Base-by-base conservation (phyloP, 2,888 invertebrate genomes). In the Drosophila paranaensis region DNA sequence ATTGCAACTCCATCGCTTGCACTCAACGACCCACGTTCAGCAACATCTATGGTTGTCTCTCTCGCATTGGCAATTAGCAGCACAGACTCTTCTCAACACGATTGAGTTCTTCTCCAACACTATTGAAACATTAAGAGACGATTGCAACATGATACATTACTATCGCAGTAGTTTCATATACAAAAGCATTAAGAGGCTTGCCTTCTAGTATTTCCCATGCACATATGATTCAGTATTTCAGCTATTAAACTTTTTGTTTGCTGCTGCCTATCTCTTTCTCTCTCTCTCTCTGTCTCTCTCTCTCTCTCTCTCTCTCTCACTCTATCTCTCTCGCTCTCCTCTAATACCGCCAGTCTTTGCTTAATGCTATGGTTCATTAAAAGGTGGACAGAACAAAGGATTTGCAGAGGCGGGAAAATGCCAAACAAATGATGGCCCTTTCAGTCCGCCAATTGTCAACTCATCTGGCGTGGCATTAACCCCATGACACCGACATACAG, bases 391-490 rank as follows among this genome's bases (percentile, higher is more conserved):
- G 51, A 67, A 68, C 42, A 65, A 61, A 61, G 27, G 51, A 40
- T 66, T 66, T 57, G 66, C 51, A 35, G 48, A 61, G 63, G 63
- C 74, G 72, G 67, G 53, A 81, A 78, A 75, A 60, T 70, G 64
- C 57, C 68, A 74, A 83, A 83, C 84, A 83, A 82, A 82, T 82
- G 84, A 77, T 74, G 79, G 53, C 56, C 81, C 66, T 77, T 79
- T 74, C 74, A 79, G 68, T 77, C 70, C 81, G 71, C 77, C 83
- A 79, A 82, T 82, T 82, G 77, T 79, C 79, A 82, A 77, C 81
- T 82, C 79, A 79, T 82, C 71, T 81, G 74, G 74, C 81, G 65
- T 62, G 79, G 77, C 74, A 83, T 81, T 82, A 83, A 82, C 84
- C 79, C 84, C 79, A 71, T 77, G 77, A 71, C 68, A 77, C 65